Percentiles rank a stretch among this genome's conserved stretches.
Evolutionary conservation across 2,797 vertebrate genomes (phyloP).

Genomic region (Falco berigora): DNA sequence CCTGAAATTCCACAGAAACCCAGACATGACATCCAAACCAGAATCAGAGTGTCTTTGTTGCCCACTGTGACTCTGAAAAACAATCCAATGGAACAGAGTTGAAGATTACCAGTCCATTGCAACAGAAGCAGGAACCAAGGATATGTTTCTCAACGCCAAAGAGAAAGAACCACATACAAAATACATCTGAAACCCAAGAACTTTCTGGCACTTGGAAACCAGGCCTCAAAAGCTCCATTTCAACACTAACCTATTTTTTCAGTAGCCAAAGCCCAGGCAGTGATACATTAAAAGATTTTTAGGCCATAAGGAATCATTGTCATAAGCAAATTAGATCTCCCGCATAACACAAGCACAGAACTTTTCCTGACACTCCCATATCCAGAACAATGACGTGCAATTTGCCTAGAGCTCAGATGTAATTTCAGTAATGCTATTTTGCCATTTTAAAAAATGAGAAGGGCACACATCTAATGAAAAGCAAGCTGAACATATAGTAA

Average conservation of each 20-base stretch:
- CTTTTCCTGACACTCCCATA: not conserved
- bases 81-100: not conserved
- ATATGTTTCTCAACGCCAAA: not conserved
- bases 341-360: not conserved
- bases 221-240: not conserved
- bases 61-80: not conserved
- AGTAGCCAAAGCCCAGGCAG: not conserved
- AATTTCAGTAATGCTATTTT: not conserved
- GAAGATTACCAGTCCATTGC: not conserved
- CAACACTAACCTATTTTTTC: not conserved
- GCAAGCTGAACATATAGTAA: not conserved
- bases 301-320: not conserved
- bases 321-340: not conserved
- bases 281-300: not conserved
- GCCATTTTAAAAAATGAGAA: not conserved
- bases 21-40: not conserved
- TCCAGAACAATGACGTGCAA: not conserved
- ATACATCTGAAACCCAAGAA: not conserved
- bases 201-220: not conserved
- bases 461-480: not conserved
- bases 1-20: not conserved
- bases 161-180: not conserved
- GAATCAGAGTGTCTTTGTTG: not conserved
- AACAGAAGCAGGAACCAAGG: not conserved
- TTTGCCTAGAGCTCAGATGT: not conserved